Conservation (phyloP, 1,140 invertebrate genomes). For the Paracyclopina nana region DNA sequence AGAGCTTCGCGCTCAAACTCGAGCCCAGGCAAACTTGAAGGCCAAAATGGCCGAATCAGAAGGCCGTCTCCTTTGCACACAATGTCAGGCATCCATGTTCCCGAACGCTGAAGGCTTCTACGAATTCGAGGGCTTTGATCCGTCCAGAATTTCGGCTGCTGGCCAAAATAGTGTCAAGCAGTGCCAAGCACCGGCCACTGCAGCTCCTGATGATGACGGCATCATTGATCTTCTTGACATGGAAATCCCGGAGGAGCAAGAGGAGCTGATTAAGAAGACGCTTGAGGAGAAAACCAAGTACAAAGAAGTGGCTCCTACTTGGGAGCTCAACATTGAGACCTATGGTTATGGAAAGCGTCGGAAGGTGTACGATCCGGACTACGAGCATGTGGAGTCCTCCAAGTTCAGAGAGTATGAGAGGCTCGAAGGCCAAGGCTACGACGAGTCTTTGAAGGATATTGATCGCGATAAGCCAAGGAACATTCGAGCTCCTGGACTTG, state of each 20-base stretch:
- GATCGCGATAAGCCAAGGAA: slow-evolving; percentile 1
- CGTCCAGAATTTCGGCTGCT: neutral
- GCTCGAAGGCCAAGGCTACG: slow-evolving; percentile 7
- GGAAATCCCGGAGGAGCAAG: neutral
- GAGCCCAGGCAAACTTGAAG: slow-evolving; percentile 8
- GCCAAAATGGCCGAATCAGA: slow-evolving; percentile 13
- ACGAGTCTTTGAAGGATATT: slow-evolving; percentile 7
- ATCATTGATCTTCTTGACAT: slow-evolving; percentile 13
- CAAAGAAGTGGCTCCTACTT: slow-evolving; percentile 14
- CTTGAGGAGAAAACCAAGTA: slow-evolving; percentile 14
- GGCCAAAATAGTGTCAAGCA: too few relatives aligned
- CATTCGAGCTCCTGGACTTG: slow-evolving; percentile 7
- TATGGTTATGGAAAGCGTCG: slow-evolving; percentile 9
- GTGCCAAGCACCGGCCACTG: neutral
- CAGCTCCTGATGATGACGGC: slow-evolving; percentile 1
- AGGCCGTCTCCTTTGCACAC: slow-evolving; percentile 5
- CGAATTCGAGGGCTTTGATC: slow-evolving; percentile 7
- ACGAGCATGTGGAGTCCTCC: slow-evolving; percentile 7
- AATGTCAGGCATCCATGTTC: slow-evolving; percentile 9
- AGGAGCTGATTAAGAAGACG: neutral
- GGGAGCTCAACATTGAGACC: slow-evolving; percentile 13
- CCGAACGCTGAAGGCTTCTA: slow-evolving; percentile 11
- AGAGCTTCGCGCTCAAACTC: slow-evolving; percentile 1
- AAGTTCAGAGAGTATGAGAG: slow-evolving; percentile 15
- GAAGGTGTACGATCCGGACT: slow-evolving; percentile 9